A percentile compares a stretch with the other conserved stretches of the same genome.
Evolutionary conservation across 2,113 vertebrate genomes (phyloP).

Genomic region (Crotophaga sulcirostris): DNA sequence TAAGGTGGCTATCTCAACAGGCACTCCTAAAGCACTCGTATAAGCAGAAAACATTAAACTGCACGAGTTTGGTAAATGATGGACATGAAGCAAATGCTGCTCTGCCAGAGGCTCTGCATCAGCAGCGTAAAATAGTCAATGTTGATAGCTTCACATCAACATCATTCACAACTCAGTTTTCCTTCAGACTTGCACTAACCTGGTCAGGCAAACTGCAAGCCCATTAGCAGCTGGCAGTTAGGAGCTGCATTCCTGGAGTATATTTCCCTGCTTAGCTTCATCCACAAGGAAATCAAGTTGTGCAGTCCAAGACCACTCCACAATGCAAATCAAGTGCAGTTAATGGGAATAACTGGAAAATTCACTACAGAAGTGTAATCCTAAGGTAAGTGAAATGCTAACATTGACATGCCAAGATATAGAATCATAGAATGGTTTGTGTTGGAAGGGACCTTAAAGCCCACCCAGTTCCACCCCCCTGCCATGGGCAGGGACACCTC

Average conservation of each 20-base stretch:
- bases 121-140: background rate
- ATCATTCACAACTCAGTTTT: background rate
- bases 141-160: background rate
- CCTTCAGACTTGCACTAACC: background rate
- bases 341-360: background rate
- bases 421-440: too few species aligned
- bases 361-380: background rate
- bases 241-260: background rate
- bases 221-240: accelerated
- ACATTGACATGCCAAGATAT: background rate
- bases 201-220: accelerated
- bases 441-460: too few species aligned
- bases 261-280: background rate
- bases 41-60: background rate
- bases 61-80: background rate
- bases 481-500: too few species aligned
- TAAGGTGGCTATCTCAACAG: background rate
- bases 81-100: background rate
- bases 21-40: background rate
- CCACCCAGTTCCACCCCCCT: too few species aligned
- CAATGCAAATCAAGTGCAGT: background rate
- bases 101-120: background rate
- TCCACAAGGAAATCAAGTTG: background rate
- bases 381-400: background rate
- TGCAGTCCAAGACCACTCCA: background rate